These are phyloP conservation scores for Lasiommata megera DNA, from an alignment of 2,888 invertebrate species.

Conservation along the genomic window DNA sequence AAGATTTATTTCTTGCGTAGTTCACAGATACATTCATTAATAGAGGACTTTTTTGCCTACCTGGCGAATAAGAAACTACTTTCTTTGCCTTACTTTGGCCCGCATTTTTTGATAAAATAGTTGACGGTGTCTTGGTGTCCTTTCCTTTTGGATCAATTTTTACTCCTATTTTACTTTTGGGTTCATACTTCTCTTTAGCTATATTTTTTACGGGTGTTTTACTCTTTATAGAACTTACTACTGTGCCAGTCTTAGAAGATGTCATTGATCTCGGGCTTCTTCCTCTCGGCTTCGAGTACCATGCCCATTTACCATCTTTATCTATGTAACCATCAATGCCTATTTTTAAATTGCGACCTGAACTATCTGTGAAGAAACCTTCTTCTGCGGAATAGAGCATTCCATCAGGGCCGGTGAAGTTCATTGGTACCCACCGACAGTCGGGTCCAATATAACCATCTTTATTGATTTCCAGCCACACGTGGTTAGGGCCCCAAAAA, in stretches of 20 bases:
- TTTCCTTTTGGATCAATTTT: slow-evolving; percentile 33
- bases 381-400: slow-evolving; percentile 66
- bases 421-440: slow-evolving; percentile 68
- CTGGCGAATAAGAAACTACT: slow-evolving; percentile 35
- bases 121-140: slow-evolving; percentile 34
- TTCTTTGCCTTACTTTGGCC: slow-evolving; percentile 40
- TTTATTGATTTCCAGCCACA: slow-evolving; percentile 70
- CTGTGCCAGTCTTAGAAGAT: slow-evolving; percentile 38
- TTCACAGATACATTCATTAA: slow-evolving; percentile 56
- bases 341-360: slow-evolving; percentile 51
- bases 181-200: slow-evolving; percentile 32
- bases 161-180: slow-evolving; percentile 33
- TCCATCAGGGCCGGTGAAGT: slow-evolving; percentile 69
- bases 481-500: slow-evolving; percentile 59
- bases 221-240: slow-evolving; percentile 34
- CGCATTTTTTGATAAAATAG: slow-evolving; percentile 24
- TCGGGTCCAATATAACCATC: slow-evolving; percentile 72
- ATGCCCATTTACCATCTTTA: slow-evolving; percentile 66
- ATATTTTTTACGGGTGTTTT: slow-evolving; percentile 9
- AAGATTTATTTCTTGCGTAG: slow-evolving; percentile 37
- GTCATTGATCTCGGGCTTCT: slow-evolving; percentile 45
- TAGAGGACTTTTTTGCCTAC: slow-evolving; percentile 43
- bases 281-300: slow-evolving; percentile 48
- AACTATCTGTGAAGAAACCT: slow-evolving; percentile 56
- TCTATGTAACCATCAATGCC: slow-evolving; percentile 71